Evolutionary conservation across 2,797 vertebrate genomes (phyloP).

Genomic region (Pipistrellus pipistrellus): DNA sequence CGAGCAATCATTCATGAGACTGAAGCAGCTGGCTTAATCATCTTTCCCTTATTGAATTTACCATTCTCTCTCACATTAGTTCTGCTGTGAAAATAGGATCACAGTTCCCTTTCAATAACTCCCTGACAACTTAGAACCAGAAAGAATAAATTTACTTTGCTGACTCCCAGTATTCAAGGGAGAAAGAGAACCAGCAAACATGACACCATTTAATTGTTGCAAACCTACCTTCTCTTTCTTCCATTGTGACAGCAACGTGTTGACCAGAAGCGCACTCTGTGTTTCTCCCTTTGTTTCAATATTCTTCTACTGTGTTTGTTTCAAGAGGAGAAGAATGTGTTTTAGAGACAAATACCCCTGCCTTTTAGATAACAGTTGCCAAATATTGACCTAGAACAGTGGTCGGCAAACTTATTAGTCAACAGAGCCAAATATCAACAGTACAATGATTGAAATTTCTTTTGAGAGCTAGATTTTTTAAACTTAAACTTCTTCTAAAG

Average conservation of each 20-base stretch:
- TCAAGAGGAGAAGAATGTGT: not conserved
- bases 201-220: conserved; percentile 23
- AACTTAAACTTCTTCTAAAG: too few species aligned
- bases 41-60: conserved; percentile 76
- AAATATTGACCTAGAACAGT: conserved; percentile 7
- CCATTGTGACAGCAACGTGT: conserved; percentile 37
- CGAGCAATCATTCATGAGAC: conserved; percentile 15
- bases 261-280: not conserved
- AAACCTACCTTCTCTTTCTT: conserved; percentile 12
- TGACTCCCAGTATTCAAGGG: conserved; percentile 8
- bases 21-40: conserved; percentile 68
- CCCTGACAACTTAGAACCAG: conserved; percentile 60
- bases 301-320: conserved; percentile 42
- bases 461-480: too few species aligned
- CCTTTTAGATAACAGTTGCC: not conserved
- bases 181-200: not conserved
- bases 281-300: conserved; percentile 31
- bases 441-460: too few species aligned
- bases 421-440: too few species aligned
- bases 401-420: too few species aligned
- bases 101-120: conserved; percentile 68
- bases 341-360: not conserved
- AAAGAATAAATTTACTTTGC: conserved; percentile 62
- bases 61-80: conserved; percentile 69
- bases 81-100: conserved; percentile 71